These are phyloP conservation scores for Phytoseiulus persimilis DNA, from an alignment of 2,888 invertebrate genomes.

Conservation along the genomic window DNA sequence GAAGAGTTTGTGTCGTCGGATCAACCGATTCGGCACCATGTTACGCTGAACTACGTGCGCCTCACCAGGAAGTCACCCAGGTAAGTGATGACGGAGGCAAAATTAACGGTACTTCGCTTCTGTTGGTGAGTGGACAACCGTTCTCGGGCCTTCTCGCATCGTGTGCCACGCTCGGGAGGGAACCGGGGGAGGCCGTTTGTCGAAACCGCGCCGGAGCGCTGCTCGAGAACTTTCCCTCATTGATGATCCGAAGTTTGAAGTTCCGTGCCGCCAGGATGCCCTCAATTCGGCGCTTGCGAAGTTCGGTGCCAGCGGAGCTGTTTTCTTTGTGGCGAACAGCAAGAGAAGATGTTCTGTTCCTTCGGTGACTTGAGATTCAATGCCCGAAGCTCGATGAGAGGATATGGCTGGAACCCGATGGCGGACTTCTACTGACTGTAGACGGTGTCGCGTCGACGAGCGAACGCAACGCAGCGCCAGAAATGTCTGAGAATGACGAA, in stretches of 20 bases:
- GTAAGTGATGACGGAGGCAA: not conserved
- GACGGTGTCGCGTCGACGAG: not conserved
- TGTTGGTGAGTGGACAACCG: not conserved
- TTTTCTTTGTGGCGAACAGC: too few species aligned
- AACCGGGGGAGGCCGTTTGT: too few species aligned
- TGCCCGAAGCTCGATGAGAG: too few species aligned
- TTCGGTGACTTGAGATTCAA: too few species aligned
- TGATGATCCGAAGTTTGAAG: too few species aligned
- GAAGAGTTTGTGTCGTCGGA: not conserved
- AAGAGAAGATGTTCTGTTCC: too few species aligned
- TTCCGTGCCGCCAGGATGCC: too few species aligned
- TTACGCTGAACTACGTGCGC: not conserved
- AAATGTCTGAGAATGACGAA: not conserved
- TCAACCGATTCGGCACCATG: not conserved
- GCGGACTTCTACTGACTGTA: not conserved
- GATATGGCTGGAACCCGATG: not conserved
- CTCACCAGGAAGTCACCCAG: not conserved
- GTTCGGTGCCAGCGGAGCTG: too few species aligned
- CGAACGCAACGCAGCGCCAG: not conserved
- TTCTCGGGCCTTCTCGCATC: not conserved
- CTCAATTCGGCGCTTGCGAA: too few species aligned
- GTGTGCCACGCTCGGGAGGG: too few species aligned
- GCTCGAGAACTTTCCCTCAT: too few species aligned
- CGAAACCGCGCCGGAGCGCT: too few species aligned
- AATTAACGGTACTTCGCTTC: not conserved